These are phyloP conservation scores for Okamejei kenojei DNA, from an alignment of 2,797 vertebrate genomes.

Conservation along the genomic window DNA sequence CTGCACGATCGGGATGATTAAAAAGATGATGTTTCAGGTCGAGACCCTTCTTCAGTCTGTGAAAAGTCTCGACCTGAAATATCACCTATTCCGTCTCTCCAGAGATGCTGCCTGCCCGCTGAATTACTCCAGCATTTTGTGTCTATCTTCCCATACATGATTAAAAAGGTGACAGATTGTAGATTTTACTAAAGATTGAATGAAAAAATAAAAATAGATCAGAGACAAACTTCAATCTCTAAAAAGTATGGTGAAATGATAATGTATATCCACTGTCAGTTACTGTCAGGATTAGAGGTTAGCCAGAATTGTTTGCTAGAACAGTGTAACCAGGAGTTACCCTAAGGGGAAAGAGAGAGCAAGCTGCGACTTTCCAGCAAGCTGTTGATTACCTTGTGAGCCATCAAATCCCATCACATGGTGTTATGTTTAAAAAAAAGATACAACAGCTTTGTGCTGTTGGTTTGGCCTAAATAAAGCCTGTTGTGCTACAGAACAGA, in stretches of 20 bases:
- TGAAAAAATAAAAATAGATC: background rate
- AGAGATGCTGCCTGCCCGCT: too few species aligned
- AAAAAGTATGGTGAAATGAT: background rate
- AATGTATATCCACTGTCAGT: background rate
- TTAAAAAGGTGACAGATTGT: background rate
- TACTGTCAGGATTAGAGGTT: background rate
- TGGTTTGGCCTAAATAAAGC: background rate
- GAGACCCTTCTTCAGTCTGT: too few species aligned
- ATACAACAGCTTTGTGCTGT: background rate
- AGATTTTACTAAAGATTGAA: background rate
- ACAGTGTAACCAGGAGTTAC: background rate
- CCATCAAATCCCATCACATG: background rate
- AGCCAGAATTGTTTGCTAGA: background rate
- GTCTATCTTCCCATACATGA: too few species aligned
- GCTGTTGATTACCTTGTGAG: background rate
- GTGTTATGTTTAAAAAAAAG: background rate
- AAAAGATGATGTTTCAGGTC: too few species aligned
- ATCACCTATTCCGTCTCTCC: too few species aligned
- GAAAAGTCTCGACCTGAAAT: too few species aligned
- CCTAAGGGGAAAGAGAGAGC: background rate
- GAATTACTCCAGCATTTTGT: too few species aligned
- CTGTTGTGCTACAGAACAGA: background rate
- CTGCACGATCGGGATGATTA: too few species aligned
- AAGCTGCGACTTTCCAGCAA: background rate
- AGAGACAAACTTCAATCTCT: background rate